These are phyloP conservation scores for Orchestia grillus DNA, from an alignment of 1,140 invertebrate species.

Conservation along the genomic window DNA sequence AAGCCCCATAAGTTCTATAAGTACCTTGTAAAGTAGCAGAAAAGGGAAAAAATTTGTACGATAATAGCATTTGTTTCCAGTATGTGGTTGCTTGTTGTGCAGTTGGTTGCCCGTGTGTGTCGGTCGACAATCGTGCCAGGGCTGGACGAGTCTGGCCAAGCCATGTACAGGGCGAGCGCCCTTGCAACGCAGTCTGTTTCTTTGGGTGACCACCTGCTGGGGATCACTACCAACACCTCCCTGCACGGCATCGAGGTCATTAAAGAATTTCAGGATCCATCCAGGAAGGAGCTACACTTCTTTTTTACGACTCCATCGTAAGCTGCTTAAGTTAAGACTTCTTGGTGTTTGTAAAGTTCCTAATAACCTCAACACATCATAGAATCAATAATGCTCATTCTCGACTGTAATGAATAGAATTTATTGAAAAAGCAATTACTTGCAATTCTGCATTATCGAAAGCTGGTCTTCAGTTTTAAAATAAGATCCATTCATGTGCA, in stretches of 20 bases:
- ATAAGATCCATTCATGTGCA: no score
- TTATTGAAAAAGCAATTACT: no score
- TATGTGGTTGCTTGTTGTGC: neutral
- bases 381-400: no score
- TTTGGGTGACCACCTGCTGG: constrained; percentile 74
- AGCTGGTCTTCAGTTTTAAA: no score
- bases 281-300: constrained; percentile 71
- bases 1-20: no score
- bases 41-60: neutral
- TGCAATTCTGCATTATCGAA: no score
- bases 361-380: no score
- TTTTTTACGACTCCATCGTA: constrained; percentile 72
- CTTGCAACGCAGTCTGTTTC: constrained; percentile 74
- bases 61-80: no score
- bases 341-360: no score
- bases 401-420: no score
- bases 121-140: constrained; percentile 74
- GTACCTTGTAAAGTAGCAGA: neutral
- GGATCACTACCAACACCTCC: constrained; percentile 71
- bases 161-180: constrained; percentile 64
- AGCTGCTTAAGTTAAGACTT: constrained; percentile 59
- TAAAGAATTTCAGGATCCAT: constrained; percentile 69
- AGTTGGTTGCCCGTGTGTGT: constrained; percentile 72
- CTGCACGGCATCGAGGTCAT: constrained; percentile 70
- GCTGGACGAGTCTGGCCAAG: constrained; percentile 62